These are phyloP conservation scores for Lepidurus apus DNA, from an alignment of 1,140 invertebrate genomes.

Conservation along the genomic window DNA sequence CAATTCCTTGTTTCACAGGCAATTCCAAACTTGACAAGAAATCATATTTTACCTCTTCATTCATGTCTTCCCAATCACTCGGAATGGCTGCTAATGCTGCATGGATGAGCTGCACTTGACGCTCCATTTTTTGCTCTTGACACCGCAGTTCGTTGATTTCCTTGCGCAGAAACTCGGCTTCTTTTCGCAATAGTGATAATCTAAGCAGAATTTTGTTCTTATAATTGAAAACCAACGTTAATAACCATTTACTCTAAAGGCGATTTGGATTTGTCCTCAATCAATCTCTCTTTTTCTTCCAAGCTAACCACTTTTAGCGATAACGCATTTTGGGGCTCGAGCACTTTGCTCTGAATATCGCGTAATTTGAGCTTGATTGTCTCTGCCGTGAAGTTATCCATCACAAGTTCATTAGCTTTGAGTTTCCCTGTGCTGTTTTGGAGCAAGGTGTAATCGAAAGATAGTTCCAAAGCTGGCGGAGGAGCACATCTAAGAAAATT, in stretches of 20 bases:
- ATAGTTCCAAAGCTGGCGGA: constrained; percentile 58
- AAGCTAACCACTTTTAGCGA: constrained; percentile 56
- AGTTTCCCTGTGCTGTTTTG: constrained; percentile 57
- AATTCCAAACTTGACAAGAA: background rate
- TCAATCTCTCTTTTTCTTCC: constrained; percentile 51
- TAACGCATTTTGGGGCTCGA: background rate
- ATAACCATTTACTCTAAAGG: constrained; percentile 54
- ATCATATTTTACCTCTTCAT: background rate
- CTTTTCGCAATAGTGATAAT: constrained; percentile 35
- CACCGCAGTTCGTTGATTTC: constrained; percentile 60
- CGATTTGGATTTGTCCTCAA: constrained; percentile 45
- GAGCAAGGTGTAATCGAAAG: constrained; percentile 75
- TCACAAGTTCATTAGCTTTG: constrained; percentile 71
- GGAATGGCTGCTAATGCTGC: constrained; percentile 48
- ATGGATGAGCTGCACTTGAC: constrained; percentile 72
- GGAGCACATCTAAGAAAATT: background rate
- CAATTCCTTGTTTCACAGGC: background rate
- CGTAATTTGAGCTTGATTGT: constrained; percentile 69
- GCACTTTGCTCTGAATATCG: constrained; percentile 46
- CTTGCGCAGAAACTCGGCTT: constrained; percentile 42
- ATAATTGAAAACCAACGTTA: background rate
- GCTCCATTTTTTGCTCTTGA: constrained; percentile 69
- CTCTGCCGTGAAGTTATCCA: constrained; percentile 85
- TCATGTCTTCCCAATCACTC: constrained; percentile 9
- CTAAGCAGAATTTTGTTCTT: background rate